Conservation (phyloP, 1,140 invertebrate genomes). For the Saccostrea glomerata region DNA sequence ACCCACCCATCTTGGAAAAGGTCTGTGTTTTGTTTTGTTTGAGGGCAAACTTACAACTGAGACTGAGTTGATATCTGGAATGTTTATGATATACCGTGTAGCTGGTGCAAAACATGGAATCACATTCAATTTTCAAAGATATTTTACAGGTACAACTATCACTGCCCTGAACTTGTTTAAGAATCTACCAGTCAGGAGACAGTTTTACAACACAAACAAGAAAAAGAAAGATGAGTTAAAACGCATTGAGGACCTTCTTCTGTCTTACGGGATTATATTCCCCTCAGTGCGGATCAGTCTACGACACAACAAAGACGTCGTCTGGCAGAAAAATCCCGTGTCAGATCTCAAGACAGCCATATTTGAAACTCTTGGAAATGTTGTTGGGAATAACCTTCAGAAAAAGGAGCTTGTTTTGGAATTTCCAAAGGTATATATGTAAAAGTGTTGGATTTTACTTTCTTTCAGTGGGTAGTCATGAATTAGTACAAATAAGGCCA, state of each 20-base stretch:
- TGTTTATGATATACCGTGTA: not conserved
- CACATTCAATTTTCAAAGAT: not conserved
- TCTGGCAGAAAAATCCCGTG: slow-evolving; percentile 82
- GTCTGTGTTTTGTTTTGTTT: slow-evolving; percentile 71
- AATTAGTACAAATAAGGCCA: no score
- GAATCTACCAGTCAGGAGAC: slow-evolving; percentile 83
- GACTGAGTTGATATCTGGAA: not conserved
- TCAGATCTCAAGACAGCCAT: slow-evolving; percentile 79
- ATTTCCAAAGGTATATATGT: slow-evolving; percentile 53
- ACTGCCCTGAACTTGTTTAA: slow-evolving; percentile 82
- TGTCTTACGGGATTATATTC: slow-evolving; percentile 82
- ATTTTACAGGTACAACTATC: slow-evolving; percentile 82
- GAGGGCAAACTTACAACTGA: not conserved
- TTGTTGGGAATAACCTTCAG: slow-evolving; percentile 72
- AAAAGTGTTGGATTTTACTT: no score
- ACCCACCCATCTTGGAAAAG: slow-evolving; percentile 80
- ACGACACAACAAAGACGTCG: slow-evolving; percentile 81
- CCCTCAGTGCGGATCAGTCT: slow-evolving; percentile 80
- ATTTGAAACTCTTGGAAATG: slow-evolving; percentile 78
- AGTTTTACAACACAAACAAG: slow-evolving; percentile 81
- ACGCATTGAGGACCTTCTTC: slow-evolving; percentile 82
- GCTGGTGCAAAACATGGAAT: not conserved
- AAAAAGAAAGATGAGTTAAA: slow-evolving; percentile 82
- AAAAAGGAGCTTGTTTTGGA: slow-evolving; percentile 41
- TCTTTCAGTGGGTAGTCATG: no score